phyloP scores from a whole-genome alignment of 2,113 vertebrate genomes.

The Trichomycterus rosablanca region DNA sequence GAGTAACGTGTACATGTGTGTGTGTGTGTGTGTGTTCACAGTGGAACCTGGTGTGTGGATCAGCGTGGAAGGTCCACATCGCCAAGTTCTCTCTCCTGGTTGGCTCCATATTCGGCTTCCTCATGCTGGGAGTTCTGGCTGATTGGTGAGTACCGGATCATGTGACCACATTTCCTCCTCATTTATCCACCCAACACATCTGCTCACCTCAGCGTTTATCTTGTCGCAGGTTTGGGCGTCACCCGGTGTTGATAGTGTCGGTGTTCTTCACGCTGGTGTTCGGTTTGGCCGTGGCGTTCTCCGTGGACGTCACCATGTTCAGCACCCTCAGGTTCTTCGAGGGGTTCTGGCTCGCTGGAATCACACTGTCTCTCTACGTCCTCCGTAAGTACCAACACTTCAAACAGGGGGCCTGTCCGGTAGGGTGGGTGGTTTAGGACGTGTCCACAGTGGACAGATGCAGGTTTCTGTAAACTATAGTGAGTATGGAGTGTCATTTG shows the following conservation, averaged over 20 bases:
- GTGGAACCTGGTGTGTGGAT: constrained; percentile 93
- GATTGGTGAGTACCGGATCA: constrained; percentile 82
- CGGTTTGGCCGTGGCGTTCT: constrained; percentile 89
- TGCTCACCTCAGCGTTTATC: too few relatives aligned
- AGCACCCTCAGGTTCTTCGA: constrained; percentile 97
- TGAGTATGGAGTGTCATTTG: background rate
- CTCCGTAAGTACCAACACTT: constrained; percentile 76
- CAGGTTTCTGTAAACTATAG: background rate
- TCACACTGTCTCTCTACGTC: constrained; percentile 85
- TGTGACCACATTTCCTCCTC: background rate
- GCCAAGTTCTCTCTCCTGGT: constrained; percentile 95
- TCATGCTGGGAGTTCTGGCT: constrained; percentile 92
- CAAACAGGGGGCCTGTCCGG: background rate
- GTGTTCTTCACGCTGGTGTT: constrained; percentile 90
- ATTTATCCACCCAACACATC: too few relatives aligned
- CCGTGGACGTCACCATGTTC: constrained; percentile 95
- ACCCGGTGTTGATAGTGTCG: constrained; percentile 83
- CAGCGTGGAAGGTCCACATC: constrained; percentile 90
- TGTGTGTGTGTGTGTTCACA: constrained; percentile 66
- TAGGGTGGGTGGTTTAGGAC: background rate
- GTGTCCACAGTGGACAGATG: background rate
- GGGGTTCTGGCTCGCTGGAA: constrained; percentile 94
- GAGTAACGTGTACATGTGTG: background rate
- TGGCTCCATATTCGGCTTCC: constrained; percentile 94
- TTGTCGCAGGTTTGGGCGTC: constrained; percentile 80